A percentile compares a stretch with the other conserved stretches of the same genome.
Evolutionary conservation across 2,797 vertebrate species (phyloP).

Genomic region (Melanotaenia parkinsoni): DNA sequence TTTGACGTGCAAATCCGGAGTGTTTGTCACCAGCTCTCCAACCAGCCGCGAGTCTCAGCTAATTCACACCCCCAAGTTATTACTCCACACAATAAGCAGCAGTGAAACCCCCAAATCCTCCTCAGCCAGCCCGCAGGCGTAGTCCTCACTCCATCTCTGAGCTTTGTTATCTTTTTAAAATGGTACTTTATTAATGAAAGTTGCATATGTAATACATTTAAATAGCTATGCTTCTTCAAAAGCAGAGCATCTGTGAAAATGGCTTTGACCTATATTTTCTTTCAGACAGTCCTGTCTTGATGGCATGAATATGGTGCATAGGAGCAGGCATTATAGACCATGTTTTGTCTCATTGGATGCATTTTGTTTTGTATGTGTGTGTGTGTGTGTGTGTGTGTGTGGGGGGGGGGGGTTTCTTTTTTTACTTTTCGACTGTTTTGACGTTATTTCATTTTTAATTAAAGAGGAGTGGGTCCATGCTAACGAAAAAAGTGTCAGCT

Average conservation of each 20-base stretch:
- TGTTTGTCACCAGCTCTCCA: constrained; percentile 65
- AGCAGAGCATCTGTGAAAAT: constrained; percentile 14
- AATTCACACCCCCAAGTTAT: constrained; percentile 74
- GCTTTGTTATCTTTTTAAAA: constrained; percentile 11
- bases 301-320: constrained; percentile 1
- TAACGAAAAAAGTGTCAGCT: constrained; percentile 16
- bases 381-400: neutral
- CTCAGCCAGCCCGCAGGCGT: constrained; percentile 68
- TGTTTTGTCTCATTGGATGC: constrained; percentile 1
- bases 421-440: constrained; percentile 5
- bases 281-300: constrained; percentile 7
- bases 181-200: neutral
- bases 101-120: constrained; percentile 58
- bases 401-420: constrained; percentile 19
- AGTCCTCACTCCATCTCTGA: constrained; percentile 34
- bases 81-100: constrained; percentile 57
- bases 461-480: constrained; percentile 15
- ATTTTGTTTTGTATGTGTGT: constrained; percentile 21
- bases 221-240: neutral
- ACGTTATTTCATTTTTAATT: constrained; percentile 25
- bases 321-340: constrained; percentile 22
- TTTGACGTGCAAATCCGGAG: constrained; percentile 49
- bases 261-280: constrained; percentile 49
- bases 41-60: constrained; percentile 58
- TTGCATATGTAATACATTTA: neutral